Evolutionary conservation across 2,113 vertebrate species (phyloP).

Genomic region (Ophthalmolycus amberensis): DNA sequence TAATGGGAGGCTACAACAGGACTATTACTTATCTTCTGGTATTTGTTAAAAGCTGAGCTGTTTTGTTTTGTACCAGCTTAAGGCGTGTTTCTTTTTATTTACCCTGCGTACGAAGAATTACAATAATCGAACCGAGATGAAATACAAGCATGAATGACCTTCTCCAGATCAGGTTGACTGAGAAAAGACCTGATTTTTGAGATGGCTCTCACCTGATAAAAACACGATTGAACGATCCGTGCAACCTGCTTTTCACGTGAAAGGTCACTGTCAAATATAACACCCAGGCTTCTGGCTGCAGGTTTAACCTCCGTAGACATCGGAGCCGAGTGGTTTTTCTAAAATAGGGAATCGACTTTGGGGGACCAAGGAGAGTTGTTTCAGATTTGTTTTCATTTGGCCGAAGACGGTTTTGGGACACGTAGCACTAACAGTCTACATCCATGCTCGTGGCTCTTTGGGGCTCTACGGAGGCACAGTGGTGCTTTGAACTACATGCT

Average conservation of each 20-base stretch:
- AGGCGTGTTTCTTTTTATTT: neutral
- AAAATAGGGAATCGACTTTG: neutral
- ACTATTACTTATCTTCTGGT: neutral
- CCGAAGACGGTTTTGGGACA: neutral
- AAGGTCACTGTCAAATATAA: neutral
- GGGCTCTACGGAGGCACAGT: neutral
- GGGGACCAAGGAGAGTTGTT: neutral
- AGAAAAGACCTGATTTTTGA: neutral
- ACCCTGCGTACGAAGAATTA: neutral
- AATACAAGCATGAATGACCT: neutral
- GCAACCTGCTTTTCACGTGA: neutral
- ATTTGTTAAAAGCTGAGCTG: neutral
- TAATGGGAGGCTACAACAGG: neutral
- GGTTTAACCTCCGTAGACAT: neutral
- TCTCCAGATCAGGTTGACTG: neutral
- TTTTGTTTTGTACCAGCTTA: neutral
- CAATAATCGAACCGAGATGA: neutral
- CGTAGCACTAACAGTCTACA: neutral
- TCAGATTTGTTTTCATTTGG: neutral
- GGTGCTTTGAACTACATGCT: neutral
- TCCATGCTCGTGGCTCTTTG: neutral
- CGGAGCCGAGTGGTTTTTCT: neutral
- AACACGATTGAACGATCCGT: neutral
- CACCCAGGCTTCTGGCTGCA: neutral
- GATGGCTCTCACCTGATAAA: neutral